Evolutionary conservation across 2,888 invertebrate genomes (phyloP), one percentile per base, ranked within the genome.

Genomic region (Tiphia femorata): DNA sequence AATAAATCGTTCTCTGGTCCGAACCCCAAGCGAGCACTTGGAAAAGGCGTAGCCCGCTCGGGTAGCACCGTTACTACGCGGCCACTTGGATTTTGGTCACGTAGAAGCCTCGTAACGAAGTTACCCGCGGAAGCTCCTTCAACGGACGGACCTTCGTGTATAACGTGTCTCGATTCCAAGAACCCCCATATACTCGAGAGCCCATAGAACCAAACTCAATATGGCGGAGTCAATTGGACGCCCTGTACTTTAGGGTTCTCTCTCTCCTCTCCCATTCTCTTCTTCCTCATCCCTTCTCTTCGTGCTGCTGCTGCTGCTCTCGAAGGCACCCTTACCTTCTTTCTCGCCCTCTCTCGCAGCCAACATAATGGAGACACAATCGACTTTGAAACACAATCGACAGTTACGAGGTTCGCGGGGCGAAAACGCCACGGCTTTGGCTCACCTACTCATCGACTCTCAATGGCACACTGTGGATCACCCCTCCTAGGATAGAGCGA

Each of bases 151-250:
- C 66, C 64, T 66, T 59, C 67, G 62, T n/a, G n/a, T 69, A 53
- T 72, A 72, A 72, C 68, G 72, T 70, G 72, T 75, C 70, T 75
- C 69, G 61, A 68, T 69, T 66, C 68, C 71, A 66, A 68, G 69
- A 75, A 72, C 70, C 72, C n/a, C 73, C 70, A 71, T 76, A 67
- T 69, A 75, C 72, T 79, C 74, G 74, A 79, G 78, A 77, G 72
- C 74, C 80, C 76, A 81, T 80, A 81, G 76, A 80, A 79, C 75
- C 76, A 79, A 81, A 80, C 71, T 81, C 80, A 81, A 81, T 82
- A 81, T 80, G 80, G 81, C 77, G 73, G 70, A 81, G 81, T 81
- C 81, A 81, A 79, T 82, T 78, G 79, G 78, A 74, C 70, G 73
- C 55, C 71, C 74, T 72, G 75, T 74, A 76, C 76, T 78, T 76